These are phyloP conservation scores for Diaperis boleti DNA, from an alignment of 2,888 invertebrate genomes.

Conservation along the genomic window DNA sequence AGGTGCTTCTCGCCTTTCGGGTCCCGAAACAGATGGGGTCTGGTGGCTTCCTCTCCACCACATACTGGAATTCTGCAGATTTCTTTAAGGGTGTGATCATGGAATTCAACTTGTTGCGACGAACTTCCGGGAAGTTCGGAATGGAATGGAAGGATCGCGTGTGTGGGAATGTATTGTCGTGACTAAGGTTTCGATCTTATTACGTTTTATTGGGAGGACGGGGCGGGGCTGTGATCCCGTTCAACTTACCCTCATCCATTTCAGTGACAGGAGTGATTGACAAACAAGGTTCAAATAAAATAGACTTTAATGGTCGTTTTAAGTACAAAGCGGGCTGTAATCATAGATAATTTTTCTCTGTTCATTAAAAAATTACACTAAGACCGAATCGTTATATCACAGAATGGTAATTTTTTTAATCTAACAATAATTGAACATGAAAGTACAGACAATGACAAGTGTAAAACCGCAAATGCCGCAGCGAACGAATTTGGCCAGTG, in stretches of 20 bases:
- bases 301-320: constrained; percentile 27
- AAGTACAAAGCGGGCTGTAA: constrained; percentile 42
- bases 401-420: constrained; percentile 35
- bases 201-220: constrained; percentile 46
- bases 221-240: constrained; percentile 23
- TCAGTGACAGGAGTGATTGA: constrained; percentile 14
- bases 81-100: neutral
- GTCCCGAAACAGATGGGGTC: constrained; percentile 61
- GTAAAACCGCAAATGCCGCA: no score
- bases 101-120: constrained; percentile 25
- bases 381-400: constrained; percentile 40
- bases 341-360: constrained; percentile 22
- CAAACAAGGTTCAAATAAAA: constrained; percentile 26
- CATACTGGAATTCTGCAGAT: constrained; percentile 60
- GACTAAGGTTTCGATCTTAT: constrained; percentile 42
- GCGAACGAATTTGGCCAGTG: no score
- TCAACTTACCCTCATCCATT: constrained; percentile 17
- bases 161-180: constrained; percentile 40
- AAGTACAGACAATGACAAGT: constrained; percentile 25
- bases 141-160: constrained; percentile 42
- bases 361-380: constrained; percentile 29
- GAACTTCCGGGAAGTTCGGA: constrained; percentile 2
- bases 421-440: constrained; percentile 8
- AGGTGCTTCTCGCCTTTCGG: constrained; percentile 52
- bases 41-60: constrained; percentile 57